Base-by-base conservation (phyloP, 2,888 invertebrate genomes). In the Chrysolina americana region DNA sequence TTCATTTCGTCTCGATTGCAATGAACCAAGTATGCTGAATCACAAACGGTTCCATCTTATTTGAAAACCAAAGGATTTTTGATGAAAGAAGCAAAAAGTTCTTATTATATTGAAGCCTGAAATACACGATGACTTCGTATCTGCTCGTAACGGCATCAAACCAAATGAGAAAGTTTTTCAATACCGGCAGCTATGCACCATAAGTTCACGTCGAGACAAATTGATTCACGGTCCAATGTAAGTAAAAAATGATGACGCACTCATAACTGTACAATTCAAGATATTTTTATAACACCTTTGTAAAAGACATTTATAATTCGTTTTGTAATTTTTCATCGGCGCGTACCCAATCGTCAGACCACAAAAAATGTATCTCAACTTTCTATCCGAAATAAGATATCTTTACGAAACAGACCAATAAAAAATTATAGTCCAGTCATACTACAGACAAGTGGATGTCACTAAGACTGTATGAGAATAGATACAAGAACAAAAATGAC, bases 351-450 rank as follows among this genome's bases (percentile, higher is more conserved):
- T 59, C 17, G 28, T 28, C 2, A 13, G 8, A 59, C 59, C 36
- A 59, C 59, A 59, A 59, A 59, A 59, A 59, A 59, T n/a, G 1
- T 59, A 21, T 19, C 53, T 53, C 1, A 19, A 59, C 36, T 36
- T 59, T 59, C 59, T 36, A 15, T 59, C 36, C n/a, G 36, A 59
- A 59, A 59, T 36, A 59, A 28, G 59, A 59, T 59, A 28, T 36
- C 59, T 59, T 36, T 17, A 36, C 4, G 59, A 59, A 23, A 17
- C 59, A 28, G 59, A 15, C 36, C 15, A 15, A 36, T 59, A 15
- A 36, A 59, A 59, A n/a, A 1, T 21, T 53, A 21, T 53, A 53
- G 19, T 19, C 53, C 53, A 53, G 53, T 53, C 21, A 21, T 19
- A n/a, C n/a, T 1, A 48, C 17, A 17, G n/a, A 48, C 2, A 8